Base-by-base conservation (phyloP, 2,888 invertebrate species). In the Agonopterix arenella region DNA sequence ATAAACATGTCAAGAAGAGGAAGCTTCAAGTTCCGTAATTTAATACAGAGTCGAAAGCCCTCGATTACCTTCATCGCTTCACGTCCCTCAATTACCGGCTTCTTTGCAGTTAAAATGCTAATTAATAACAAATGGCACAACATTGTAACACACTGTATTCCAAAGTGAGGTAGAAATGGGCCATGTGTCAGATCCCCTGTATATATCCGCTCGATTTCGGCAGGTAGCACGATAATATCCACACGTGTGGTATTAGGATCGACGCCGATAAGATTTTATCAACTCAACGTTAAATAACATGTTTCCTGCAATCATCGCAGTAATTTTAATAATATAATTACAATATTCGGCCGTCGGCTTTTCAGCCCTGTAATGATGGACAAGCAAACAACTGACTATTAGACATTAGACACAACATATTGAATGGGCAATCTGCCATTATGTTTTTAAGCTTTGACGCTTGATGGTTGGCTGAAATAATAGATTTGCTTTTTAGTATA, bases 281-380 rank as follows among this genome's bases (percentile, higher is more conserved):
- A 70, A 60, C 51, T 59, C 73, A 63, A 81, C 77, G 83, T 84
- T 86, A 89, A 89, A 89, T 89, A 89, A 85, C 88, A 83, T 68
- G 86, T 83, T 85, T 89, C 89, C 89, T 88, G 89, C 77, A 85
- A 84, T 86, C 84, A 84, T 80, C 78, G 80, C 72, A 66, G 81
- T 80, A 79, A 86, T 86, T 88, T 81, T 85, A 84, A 85, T 88
- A 85, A 80, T 83, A 84, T 86, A 84, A 88, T 88, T 83, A 84
- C 78, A 70, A 81, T 81, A 76, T 83, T 81, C 77, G 76, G 66
- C 69, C 63, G 70, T 66, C 76, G 75, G 79, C 79, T 70, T 80
- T 81, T 80, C 75, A 74, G 73, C 59, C 59, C 60, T 64, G 62
- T 81, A 79, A 81, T 83, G 72, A 78, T 71, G 61, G 61, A 62